Conservation (phyloP, 2,888 invertebrate species). For the Leptopterna dolabrata region DNA sequence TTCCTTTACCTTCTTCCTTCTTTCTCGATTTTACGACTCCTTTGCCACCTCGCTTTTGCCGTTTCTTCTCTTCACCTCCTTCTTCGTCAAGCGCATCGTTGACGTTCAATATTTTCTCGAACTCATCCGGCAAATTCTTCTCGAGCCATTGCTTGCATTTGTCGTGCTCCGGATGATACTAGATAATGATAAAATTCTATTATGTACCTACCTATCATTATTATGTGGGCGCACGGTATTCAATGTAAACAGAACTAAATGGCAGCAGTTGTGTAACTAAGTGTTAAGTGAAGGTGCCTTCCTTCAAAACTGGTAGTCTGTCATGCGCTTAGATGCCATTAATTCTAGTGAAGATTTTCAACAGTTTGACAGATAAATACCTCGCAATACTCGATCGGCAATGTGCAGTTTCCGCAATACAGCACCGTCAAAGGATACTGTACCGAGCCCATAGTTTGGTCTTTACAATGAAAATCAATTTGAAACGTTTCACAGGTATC, state of each 20-base stretch:
- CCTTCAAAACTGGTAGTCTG: too few species aligned
- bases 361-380: background rate
- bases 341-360: too few species aligned
- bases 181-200: background rate
- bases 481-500: too few species aligned
- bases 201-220: too few species aligned
- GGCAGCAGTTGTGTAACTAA: too few species aligned
- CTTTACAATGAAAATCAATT: background rate
- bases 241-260: too few species aligned
- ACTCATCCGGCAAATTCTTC: constrained; percentile 91
- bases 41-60: constrained; percentile 97
- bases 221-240: too few species aligned
- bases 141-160: constrained; percentile 98
- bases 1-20: constrained; percentile 32
- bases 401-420: constrained; percentile 94
- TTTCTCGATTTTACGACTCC: constrained; percentile 39
- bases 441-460: background rate
- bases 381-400: constrained; percentile 98
- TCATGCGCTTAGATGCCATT: too few species aligned
- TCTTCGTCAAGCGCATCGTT: constrained; percentile 74
- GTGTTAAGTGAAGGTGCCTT: too few species aligned
- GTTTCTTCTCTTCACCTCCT: constrained; percentile 89
- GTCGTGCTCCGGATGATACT: constrained; percentile 95
- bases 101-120: constrained; percentile 81
- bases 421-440: constrained; percentile 83